phyloP scores from a whole-genome alignment of 2,113 vertebrate species.

The Gorsachius goisagi region DNA sequence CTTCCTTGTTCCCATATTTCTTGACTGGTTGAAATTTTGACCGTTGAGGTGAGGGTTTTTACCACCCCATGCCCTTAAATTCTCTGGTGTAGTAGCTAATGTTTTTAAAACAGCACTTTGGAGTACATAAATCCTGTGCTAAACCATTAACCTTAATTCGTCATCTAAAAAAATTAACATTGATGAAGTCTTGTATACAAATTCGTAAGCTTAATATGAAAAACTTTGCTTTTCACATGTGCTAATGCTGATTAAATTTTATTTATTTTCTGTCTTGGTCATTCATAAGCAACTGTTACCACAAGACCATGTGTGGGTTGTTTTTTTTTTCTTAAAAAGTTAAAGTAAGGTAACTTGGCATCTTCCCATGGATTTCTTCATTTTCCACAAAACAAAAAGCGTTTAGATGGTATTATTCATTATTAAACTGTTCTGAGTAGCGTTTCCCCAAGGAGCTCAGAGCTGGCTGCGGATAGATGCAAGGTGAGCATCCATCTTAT shows the following conservation, averaged over 20 bases:
- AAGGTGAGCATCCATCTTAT: background rate
- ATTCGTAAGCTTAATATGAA: background rate
- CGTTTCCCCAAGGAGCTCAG: fast-evolving
- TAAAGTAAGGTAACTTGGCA: background rate
- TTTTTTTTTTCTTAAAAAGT: background rate
- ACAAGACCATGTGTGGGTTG: background rate
- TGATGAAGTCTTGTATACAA: background rate
- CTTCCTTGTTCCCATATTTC: background rate
- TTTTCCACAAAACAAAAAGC: background rate
- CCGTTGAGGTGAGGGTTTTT: background rate
- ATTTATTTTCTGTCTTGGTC: background rate
- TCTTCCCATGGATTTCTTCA: background rate
- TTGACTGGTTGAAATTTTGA: background rate
- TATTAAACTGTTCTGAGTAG: background rate
- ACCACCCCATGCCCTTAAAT: background rate
- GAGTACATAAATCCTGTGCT: background rate
- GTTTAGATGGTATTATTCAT: background rate
- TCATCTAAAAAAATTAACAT: background rate
- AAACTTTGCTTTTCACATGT: background rate
- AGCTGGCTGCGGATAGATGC: background rate
- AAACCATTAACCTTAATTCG: background rate
- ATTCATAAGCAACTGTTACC: background rate
- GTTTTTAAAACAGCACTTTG: background rate
- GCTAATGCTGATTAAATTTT: background rate
- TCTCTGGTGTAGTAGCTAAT: background rate